phyloP scores from a whole-genome alignment of 1,140 invertebrate genomes.

The Drosophila ercepeae region DNA sequence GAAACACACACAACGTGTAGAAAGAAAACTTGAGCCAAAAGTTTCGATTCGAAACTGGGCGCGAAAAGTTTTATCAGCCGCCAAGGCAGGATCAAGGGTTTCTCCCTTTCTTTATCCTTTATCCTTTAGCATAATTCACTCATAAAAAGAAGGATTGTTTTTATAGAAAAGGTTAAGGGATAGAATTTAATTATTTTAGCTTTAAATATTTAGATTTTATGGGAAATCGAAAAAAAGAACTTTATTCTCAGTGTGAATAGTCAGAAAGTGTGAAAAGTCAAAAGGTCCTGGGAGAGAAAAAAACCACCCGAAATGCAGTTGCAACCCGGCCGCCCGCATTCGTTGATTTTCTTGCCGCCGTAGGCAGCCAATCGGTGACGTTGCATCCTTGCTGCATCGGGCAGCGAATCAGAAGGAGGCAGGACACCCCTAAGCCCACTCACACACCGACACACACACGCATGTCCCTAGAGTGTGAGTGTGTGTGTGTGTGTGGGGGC shows the following conservation, averaged over 20 bases:
- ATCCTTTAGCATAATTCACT: background rate
- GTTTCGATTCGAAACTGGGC: slow-evolving; percentile 42
- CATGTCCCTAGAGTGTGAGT: slow-evolving; percentile 51
- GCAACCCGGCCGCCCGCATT: slow-evolving; percentile 32
- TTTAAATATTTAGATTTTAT: background rate
- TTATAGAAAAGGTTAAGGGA: background rate
- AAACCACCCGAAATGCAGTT: slow-evolving; percentile 31
- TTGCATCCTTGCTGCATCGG: slow-evolving; percentile 67
- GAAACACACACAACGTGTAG: slow-evolving; percentile 1
- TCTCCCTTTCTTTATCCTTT: background rate
- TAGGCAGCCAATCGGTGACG: slow-evolving; percentile 56
- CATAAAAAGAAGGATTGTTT: background rate
- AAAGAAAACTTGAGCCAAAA: slow-evolving; percentile 54
- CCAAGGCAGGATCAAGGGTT: slow-evolving; percentile 1
- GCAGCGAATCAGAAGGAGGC: slow-evolving; percentile 67
- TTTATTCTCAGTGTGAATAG: background rate
- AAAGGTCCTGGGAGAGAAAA: background rate
- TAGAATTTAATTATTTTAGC: too few species aligned
- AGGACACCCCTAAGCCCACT: slow-evolving; percentile 32
- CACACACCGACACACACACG: slow-evolving; percentile 13
- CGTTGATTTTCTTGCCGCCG: background rate
- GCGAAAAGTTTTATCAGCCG: slow-evolving; percentile 59
- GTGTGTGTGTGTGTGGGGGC: slow-evolving; percentile 28
- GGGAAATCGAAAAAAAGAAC: background rate
- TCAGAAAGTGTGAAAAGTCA: background rate